Percentiles rank a stretch among this genome's conserved stretches.
Evolutionary conservation across 2,888 invertebrate genomes (phyloP).

Genomic region (Heteromyza rotundicornis): DNA sequence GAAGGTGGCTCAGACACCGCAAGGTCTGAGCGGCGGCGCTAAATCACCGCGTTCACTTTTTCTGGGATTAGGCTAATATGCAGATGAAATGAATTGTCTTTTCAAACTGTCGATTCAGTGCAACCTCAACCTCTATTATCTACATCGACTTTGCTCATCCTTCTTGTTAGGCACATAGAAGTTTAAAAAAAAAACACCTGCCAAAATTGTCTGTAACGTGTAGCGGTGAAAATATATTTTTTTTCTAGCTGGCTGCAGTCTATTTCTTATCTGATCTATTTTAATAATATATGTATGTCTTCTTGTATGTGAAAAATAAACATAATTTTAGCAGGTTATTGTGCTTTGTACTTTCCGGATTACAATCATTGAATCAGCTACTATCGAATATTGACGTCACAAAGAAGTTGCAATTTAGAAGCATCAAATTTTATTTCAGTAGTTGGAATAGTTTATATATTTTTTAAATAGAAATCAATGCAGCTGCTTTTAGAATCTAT

Average conservation of each 20-base stretch:
- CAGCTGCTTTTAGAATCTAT: too few relatives aligned
- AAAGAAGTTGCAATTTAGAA: neutral
- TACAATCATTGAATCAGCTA: too few relatives aligned
- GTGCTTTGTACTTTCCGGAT: too few relatives aligned
- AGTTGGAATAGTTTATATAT: neutral
- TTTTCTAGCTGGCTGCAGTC: slow-evolving; percentile 22
- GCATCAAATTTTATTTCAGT: neutral
- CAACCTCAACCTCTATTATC: neutral
- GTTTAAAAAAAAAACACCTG: neutral
- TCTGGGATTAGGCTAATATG: slow-evolving; percentile 35
- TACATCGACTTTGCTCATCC: neutral
- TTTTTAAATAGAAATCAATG: neutral
- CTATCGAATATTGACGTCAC: neutral
- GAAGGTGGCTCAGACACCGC: slow-evolving; percentile 19
- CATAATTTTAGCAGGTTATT: too few relatives aligned
- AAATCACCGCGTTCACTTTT: slow-evolving; percentile 37
- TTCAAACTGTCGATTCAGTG: neutral
- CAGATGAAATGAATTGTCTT: too few relatives aligned
- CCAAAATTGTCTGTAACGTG: slow-evolving; percentile 31
- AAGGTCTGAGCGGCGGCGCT: slow-evolving; percentile 15
- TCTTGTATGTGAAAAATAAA: too few relatives aligned
- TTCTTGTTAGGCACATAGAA: neutral
- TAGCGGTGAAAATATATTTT: slow-evolving; percentile 26
- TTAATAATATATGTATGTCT: neutral
- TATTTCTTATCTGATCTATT: slow-evolving; percentile 15